Evolutionary conservation across 2,797 vertebrate genomes (phyloP).

Genomic region (Limnodromus scolopaceus): DNA sequence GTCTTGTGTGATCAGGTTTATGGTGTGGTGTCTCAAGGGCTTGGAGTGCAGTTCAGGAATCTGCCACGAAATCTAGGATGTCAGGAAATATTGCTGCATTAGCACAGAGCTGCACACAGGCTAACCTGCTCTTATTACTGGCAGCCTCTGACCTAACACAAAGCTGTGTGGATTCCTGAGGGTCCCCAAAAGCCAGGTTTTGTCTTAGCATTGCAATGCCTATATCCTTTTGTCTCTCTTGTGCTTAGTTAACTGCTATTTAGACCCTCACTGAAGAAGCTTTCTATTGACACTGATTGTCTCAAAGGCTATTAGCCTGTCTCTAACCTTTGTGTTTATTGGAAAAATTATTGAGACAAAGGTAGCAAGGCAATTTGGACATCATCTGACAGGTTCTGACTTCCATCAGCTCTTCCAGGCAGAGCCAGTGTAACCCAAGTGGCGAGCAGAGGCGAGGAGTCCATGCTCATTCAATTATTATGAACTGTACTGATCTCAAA

Average conservation of each 20-base stretch:
- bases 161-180: not conserved
- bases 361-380: not conserved
- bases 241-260: not conserved
- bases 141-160: not conserved
- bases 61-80: rapidly evolving
- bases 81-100: not conserved
- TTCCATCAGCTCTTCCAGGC: not conserved
- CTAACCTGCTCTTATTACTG: not conserved
- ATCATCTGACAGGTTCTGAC: not conserved
- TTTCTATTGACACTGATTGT: not conserved
- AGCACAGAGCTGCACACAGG: not conserved
- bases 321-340: slow-evolving; percentile 36
- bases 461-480: not conserved
- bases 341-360: slow-evolving; percentile 9
- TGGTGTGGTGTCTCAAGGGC: not conserved
- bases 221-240: not conserved
- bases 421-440: not conserved
- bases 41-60: not conserved
- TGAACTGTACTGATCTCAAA: not conserved
- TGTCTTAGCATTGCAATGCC: not conserved
- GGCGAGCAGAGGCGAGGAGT: not conserved
- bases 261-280: not conserved
- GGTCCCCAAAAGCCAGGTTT: not conserved
- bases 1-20: rapidly evolving
- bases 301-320: slow-evolving; percentile 25